A percentile compares a stretch with the other conserved stretches of the same genome.
phyloP scores from a whole-genome alignment of 2,797 vertebrate genomes.

The Cephalopachus bancanus region DNA sequence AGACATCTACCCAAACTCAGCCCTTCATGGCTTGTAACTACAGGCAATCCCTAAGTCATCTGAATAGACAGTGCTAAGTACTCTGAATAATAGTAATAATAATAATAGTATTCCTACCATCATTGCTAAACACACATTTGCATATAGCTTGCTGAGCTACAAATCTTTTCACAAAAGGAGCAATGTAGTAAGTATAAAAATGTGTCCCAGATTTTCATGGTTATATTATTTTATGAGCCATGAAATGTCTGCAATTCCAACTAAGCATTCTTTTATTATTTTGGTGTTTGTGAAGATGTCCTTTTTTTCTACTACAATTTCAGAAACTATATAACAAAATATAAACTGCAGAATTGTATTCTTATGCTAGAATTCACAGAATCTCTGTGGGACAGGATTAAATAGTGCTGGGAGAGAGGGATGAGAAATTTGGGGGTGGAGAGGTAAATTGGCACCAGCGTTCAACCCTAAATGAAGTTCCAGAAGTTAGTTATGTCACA shows the following conservation, averaged over 20 bases:
- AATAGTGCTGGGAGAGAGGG: neutral
- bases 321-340: slow-evolving; percentile 32
- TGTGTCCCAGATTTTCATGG: slow-evolving; percentile 18
- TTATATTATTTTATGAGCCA: slow-evolving; percentile 14
- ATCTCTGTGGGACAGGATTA: neutral
- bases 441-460: neutral
- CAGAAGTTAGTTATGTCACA: neutral
- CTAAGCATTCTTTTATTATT: slow-evolving; percentile 3
- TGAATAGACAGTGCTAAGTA: neutral
- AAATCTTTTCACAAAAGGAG: slow-evolving; percentile 1
- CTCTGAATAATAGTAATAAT: neutral
- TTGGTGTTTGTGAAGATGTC: neutral
- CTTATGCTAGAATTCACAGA: neutral
- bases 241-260: slow-evolving; percentile 48
- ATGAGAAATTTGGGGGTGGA: neutral
- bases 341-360: neutral
- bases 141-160: neutral
- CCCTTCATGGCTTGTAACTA: neutral
- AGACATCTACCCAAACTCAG: neutral
- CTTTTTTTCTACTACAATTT: neutral
- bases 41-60: neutral
- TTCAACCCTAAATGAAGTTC: neutral
- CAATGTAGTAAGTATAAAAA: slow-evolving; percentile 10
- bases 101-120: neutral
- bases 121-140: neutral